Evolutionary conservation across 2,797 vertebrate species (phyloP).

Genomic region (Trachops cirrhosus): DNA sequence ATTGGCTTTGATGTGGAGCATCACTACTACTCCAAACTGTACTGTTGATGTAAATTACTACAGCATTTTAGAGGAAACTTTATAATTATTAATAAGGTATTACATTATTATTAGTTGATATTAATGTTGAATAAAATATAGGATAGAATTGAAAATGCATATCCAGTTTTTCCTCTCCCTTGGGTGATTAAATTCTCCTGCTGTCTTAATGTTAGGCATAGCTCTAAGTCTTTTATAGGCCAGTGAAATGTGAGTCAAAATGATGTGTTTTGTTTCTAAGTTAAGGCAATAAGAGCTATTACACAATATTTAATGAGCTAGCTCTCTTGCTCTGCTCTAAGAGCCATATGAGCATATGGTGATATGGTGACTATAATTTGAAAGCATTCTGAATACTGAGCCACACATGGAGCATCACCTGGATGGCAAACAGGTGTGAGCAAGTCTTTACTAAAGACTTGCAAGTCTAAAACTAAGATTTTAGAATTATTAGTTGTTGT

Average conservation of each 20-base stretch:
- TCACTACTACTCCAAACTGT: not conserved
- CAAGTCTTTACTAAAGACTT: not conserved
- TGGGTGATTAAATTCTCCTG: not conserved
- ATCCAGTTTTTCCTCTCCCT: not conserved
- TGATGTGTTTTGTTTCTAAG: not conserved
- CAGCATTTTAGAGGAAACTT: not conserved
- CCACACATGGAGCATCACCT: not conserved
- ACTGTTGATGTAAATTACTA: not conserved
- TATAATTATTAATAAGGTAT: not conserved
- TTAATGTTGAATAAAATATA: not conserved
- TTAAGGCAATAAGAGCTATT: not conserved
- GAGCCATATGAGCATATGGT: not conserved
- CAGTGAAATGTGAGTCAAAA: not conserved
- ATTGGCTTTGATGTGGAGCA: not conserved
- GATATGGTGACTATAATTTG: not conserved
- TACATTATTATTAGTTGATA: not conserved
- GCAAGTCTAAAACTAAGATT: too few species aligned
- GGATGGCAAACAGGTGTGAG: not conserved
- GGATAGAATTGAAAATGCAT: not conserved
- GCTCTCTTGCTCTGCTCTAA: not conserved
- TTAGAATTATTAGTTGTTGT: not conserved
- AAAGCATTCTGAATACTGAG: not conserved
- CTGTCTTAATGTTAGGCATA: not conserved
- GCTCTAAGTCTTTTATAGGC: not conserved
- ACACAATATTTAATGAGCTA: not conserved